These are phyloP conservation scores for Rachycentron canadum DNA, from an alignment of 2,797 vertebrate genomes.

Conservation along the genomic window DNA sequence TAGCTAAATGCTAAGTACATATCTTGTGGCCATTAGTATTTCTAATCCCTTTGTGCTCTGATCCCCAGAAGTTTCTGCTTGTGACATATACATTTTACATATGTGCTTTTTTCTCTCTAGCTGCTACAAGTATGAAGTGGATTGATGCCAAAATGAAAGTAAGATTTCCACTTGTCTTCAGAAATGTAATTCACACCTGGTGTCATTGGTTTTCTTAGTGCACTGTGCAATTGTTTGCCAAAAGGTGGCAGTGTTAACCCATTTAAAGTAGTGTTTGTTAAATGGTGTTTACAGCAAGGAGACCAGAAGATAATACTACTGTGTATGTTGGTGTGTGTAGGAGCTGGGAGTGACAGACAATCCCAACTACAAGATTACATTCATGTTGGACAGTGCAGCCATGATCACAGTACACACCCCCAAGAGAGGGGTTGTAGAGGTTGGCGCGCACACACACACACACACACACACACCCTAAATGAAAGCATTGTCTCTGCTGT, in stretches of 20 bases:
- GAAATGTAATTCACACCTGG: neutral
- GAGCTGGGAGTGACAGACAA: slow-evolving; percentile 97
- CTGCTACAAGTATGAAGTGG: slow-evolving; percentile 99
- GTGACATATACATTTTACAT: slow-evolving; percentile 3
- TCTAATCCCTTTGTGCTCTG: neutral
- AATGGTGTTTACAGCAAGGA: neutral
- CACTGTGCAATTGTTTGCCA: slow-evolving; percentile 43
- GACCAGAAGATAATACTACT: neutral
- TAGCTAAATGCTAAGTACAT: neutral
- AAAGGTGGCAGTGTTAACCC: slow-evolving; percentile 67
- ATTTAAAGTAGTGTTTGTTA: neutral
- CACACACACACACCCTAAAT: slow-evolving; percentile 6
- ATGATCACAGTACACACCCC: slow-evolving; percentile 99
- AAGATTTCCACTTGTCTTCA: slow-evolving; percentile 61
- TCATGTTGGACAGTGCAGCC: slow-evolving; percentile 98
- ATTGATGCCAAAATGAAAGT: slow-evolving; percentile 99
- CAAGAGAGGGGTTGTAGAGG: slow-evolving; percentile 96
- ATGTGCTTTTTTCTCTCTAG: slow-evolving; percentile 80
- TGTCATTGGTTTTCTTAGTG: neutral
- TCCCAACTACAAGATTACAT: slow-evolving; percentile 98
- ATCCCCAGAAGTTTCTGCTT: neutral
- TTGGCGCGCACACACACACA: slow-evolving; percentile 69
- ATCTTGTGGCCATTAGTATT: neutral
- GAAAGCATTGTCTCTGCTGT: neutral
- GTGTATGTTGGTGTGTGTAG: slow-evolving; percentile 75